These are phyloP conservation scores for Oreochromis grahami DNA, from an alignment of 2,797 vertebrate species.

Conservation along the genomic window DNA sequence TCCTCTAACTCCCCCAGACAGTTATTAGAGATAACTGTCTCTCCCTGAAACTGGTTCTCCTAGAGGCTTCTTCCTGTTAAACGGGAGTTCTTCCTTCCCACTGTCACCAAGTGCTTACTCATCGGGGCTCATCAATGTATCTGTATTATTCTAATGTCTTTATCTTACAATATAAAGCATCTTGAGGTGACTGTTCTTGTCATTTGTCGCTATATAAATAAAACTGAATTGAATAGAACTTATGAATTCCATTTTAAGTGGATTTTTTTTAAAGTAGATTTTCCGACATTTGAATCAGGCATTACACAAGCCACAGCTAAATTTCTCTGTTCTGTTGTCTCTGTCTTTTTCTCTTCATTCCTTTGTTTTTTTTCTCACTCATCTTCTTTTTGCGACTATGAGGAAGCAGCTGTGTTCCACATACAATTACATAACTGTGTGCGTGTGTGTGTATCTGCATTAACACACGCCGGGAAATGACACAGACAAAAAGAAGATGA, in stretches of 20 bases:
- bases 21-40: not conserved
- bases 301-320: not conserved
- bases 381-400: constrained; percentile 27
- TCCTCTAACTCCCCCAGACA: not conserved
- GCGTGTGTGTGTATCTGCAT: constrained; percentile 9
- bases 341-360: constrained; percentile 7
- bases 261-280: not conserved
- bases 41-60: not conserved
- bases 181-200: not conserved
- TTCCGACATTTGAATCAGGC: not conserved
- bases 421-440: constrained; percentile 68
- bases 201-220: not conserved
- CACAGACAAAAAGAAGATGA: not conserved
- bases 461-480: not conserved
- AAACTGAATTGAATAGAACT: not conserved
- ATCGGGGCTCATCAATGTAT: not conserved
- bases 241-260: not conserved
- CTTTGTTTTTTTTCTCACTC: constrained; percentile 6
- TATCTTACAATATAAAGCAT: not conserved
- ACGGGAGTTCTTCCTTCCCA: not conserved
- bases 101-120: not conserved
- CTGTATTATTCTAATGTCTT: not conserved
- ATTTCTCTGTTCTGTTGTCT: not conserved
- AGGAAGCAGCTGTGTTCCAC: constrained; percentile 65
- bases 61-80: not conserved